These are phyloP conservation scores for Cherax quadricarinatus DNA, from an alignment of 1,140 invertebrate genomes.

Conservation along the genomic window DNA sequence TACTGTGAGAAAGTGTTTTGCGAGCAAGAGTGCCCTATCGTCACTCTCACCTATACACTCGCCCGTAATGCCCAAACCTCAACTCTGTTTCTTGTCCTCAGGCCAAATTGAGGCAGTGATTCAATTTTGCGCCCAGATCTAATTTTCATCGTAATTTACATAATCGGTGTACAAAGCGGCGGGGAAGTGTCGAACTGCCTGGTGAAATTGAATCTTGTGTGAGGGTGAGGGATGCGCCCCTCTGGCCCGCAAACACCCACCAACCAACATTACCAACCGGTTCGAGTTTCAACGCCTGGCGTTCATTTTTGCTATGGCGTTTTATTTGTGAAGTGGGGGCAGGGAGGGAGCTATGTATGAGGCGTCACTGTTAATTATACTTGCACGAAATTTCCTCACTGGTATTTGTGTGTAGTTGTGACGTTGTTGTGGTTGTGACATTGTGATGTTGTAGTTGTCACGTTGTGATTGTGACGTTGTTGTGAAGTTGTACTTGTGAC, in stretches of 20 bases:
- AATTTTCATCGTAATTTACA: conserved; percentile 68
- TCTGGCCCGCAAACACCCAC: background rate
- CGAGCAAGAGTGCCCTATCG: too few relatives aligned
- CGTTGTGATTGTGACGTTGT: too few relatives aligned
- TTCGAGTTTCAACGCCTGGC: background rate
- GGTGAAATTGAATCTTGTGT: conserved; percentile 65
- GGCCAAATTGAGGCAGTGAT: conserved; percentile 68
- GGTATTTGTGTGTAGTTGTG: background rate
- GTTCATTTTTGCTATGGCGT: background rate
- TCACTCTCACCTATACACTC: conserved; percentile 2
- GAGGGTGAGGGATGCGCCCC: conserved; percentile 32
- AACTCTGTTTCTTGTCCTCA: conserved; percentile 64
- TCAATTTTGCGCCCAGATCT: conserved; percentile 64
- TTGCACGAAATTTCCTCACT: background rate
- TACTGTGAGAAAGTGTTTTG: too few relatives aligned
- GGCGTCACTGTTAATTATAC: conserved; percentile 21
- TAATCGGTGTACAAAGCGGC: conserved; percentile 66
- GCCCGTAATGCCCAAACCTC: conserved; percentile 41
- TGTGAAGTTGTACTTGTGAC: too few relatives aligned
- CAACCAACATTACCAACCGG: background rate
- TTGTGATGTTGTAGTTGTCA: background rate
- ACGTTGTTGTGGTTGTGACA: background rate
- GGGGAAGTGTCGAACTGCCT: conserved; percentile 55
- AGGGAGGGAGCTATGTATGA: background rate
- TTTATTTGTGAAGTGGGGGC: background rate